These are phyloP conservation scores for Calyptommatus sinebrachiatus DNA, from an alignment of 2,113 vertebrate species.

Conservation along the genomic window DNA sequence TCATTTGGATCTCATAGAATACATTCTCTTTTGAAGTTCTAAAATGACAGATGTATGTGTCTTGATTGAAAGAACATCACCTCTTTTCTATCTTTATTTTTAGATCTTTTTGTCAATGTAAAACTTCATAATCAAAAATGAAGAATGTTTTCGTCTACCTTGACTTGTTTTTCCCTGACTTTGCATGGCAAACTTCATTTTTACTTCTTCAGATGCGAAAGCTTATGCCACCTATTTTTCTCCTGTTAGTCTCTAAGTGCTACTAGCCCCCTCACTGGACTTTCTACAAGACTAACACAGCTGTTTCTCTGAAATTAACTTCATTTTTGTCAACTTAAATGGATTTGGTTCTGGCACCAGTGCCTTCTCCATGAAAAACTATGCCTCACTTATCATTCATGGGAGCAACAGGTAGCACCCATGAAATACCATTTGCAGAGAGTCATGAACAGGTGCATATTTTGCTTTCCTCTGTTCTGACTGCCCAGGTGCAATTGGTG, in stretches of 20 bases:
- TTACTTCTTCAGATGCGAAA: too few relatives aligned
- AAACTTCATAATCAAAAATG: background rate
- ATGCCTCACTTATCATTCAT: background rate
- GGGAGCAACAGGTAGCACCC: too few relatives aligned
- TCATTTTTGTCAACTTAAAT: background rate
- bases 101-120: background rate
- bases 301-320: too few relatives aligned
- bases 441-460: too few relatives aligned
- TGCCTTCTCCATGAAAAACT: background rate
- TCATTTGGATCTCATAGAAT: conserved; percentile 11
- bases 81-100: background rate
- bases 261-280: too few relatives aligned
- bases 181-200: conserved; percentile 13
- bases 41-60: background rate
- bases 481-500: too few relatives aligned
- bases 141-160: background rate
- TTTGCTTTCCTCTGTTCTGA: too few relatives aligned
- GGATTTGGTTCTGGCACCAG: background rate
- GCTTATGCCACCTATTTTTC: too few relatives aligned
- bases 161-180: conserved; percentile 11
- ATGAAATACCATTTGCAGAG: too few relatives aligned
- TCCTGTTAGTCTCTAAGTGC: too few relatives aligned
- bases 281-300: too few relatives aligned
- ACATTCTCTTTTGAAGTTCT: conserved; percentile 1
- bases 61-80: background rate